Evolutionary conservation across 2,113 vertebrate genomes (phyloP).

Genomic region (Carettochelys insculpta): DNA sequence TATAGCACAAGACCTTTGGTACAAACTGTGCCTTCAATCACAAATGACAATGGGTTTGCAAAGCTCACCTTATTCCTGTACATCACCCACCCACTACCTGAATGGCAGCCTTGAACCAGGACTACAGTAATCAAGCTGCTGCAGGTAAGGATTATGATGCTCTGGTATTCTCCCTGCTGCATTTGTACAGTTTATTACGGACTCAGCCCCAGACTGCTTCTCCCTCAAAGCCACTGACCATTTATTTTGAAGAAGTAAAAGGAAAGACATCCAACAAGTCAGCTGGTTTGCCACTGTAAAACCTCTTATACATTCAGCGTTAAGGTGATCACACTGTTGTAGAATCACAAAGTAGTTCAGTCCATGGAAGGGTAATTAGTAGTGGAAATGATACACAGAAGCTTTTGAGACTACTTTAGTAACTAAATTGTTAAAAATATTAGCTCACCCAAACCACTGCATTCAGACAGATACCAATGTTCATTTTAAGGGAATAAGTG

Average conservation of each 20-base stretch:
- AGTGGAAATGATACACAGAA: constrained; percentile 38
- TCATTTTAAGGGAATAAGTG: constrained; percentile 46
- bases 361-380: constrained; percentile 45
- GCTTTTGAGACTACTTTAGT: constrained; percentile 62
- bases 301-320: neutral
- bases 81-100: neutral
- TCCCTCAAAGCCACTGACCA: constrained; percentile 18
- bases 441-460: constrained; percentile 34
- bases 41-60: neutral
- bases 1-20: neutral
- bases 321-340: constrained; percentile 31
- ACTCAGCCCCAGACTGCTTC: neutral
- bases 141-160: neutral
- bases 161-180: neutral
- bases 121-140: neutral
- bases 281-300: constrained; percentile 37
- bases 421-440: constrained; percentile 30
- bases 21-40: neutral
- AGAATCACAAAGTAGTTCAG: constrained; percentile 48
- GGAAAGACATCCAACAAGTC: neutral
- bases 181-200: neutral
- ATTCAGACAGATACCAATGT: constrained; percentile 51
- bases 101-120: neutral
- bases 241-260: constrained; percentile 33
- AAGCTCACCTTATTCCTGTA: neutral